Base-by-base conservation (phyloP, 2,113 vertebrate genomes). In the Formicarius rufipectus region DNA sequence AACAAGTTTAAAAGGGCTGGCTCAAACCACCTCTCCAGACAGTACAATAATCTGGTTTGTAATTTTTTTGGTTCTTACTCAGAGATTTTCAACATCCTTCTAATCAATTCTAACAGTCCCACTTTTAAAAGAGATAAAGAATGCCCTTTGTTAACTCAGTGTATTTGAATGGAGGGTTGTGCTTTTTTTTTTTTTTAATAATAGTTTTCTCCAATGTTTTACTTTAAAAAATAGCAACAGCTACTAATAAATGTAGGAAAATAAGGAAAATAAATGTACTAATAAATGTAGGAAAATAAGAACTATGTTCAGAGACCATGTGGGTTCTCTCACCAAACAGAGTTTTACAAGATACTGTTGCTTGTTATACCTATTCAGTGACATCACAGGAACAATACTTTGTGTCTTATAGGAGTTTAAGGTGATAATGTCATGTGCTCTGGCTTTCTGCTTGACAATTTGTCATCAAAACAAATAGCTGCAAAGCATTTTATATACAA, bases 401-500 rank as follows among this genome's bases (percentile, higher is more conserved):
- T n/a, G 40, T 10, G 1, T 79, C 33, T 39, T n/a, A 42, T 4
- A 62, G 39, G 52, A 90, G 49, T 58, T 44, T 81, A 81, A 91
- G 28, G 89, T 35, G 71, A 49, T 16, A 58, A 80, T 28, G 37
- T 25, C 83, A 25, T 24, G 17, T 73, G 72, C 47, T 84, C 47
- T 84, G 35, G 42, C 35, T 66, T 83, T 95, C 69, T 84, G 47
- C 75, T 78, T 60, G 55, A 84, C 84, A 63, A 40, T 45, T 67
- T 64, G 35, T 88, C 73, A 91, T 68, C 62, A 68, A 95, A 95
- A 91, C 44, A 89, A 96, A 94, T 82, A 93, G 30, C 68, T 87
- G 74, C 19, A 27, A 94, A 94, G 52, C 76, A 79, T 95, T 95
- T 93, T 68, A 33, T 71, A 62, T 80, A 87, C 44, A 90, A 96